phyloP scores from a whole-genome alignment of 1,140 invertebrate species.

The Leptoteleia sp. region DNA sequence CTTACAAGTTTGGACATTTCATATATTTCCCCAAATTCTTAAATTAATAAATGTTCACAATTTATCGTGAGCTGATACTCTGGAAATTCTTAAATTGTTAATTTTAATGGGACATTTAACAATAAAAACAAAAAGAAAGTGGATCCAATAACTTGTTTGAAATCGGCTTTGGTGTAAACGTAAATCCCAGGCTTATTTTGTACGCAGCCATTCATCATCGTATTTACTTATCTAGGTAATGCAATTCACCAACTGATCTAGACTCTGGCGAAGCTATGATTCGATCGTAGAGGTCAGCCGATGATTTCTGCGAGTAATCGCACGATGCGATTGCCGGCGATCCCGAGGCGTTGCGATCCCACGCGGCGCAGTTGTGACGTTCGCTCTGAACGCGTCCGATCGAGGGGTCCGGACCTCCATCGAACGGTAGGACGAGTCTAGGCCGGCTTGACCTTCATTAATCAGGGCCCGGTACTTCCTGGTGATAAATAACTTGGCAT shows the following conservation, averaged over 20 bases:
- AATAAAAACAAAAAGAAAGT: too few relatives aligned
- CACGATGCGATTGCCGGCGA: slow-evolving; percentile 30
- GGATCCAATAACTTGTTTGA: too few relatives aligned
- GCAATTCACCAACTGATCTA: slow-evolving; percentile 38
- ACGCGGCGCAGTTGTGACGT: slow-evolving; percentile 53
- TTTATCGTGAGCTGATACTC: too few relatives aligned
- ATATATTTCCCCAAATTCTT: too few relatives aligned
- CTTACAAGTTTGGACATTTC: too few relatives aligned
- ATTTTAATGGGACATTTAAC: too few relatives aligned
- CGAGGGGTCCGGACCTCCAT: slow-evolving; percentile 61
- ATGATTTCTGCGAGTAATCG: slow-evolving; percentile 46
- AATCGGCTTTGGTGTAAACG: too few relatives aligned
- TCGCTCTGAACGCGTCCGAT: slow-evolving; percentile 62
- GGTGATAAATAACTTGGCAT: slow-evolving; percentile 67
- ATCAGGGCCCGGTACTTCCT: slow-evolving; percentile 68
- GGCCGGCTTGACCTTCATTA: slow-evolving; percentile 69
- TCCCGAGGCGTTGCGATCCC: slow-evolving; percentile 50
- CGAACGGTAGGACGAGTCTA: slow-evolving; percentile 68
- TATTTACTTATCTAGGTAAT: slow-evolving; percentile 45
- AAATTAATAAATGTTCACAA: too few relatives aligned
- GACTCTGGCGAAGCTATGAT: slow-evolving; percentile 40
- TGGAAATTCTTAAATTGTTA: too few relatives aligned
- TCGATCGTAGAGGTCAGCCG: slow-evolving; percentile 42
- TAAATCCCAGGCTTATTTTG: slow-evolving; percentile 4
- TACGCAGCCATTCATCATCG: slow-evolving; percentile 19